Conservation (phyloP, 1,140 invertebrate species). For the Drosophila pruinosa region DNA sequence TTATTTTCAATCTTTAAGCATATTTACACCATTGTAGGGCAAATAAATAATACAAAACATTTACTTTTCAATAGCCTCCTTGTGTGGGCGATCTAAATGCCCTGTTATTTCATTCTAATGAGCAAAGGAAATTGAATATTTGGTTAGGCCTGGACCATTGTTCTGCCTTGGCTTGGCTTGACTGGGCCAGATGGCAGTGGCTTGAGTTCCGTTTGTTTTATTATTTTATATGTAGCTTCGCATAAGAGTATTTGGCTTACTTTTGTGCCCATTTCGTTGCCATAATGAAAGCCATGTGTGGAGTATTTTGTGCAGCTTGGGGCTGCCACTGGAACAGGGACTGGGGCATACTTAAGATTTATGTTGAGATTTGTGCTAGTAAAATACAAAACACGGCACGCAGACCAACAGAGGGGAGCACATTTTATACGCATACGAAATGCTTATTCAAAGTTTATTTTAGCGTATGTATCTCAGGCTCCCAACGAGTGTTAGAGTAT, state of each 20-base stretch:
- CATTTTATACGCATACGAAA: conserved; percentile 62
- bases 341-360: conserved; percentile 66
- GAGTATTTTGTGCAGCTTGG: neutral
- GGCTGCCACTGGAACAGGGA: neutral
- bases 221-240: conserved; percentile 61
- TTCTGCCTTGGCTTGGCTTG: neutral
- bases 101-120: conserved; percentile 80
- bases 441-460: conserved; percentile 81
- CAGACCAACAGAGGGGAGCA: conserved; percentile 17
- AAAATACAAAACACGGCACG: conserved; percentile 42
- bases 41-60: neutral
- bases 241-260: conserved; percentile 50
- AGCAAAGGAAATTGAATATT: conserved; percentile 75
- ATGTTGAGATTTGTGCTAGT: conserved; percentile 72
- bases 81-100: conserved; percentile 17
- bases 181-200: conserved; percentile 16
- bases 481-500: conserved; percentile 3
- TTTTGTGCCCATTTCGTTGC: conserved; percentile 24
- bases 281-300: conserved; percentile 49
- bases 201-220: conserved; percentile 38
- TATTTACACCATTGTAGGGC: conserved; percentile 4
- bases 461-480: conserved; percentile 39
- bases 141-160: conserved; percentile 38
- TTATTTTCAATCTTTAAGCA: conserved; percentile 15
- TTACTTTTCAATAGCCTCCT: neutral